Evolutionary conservation across 2,797 vertebrate species (phyloP), one percentile per base, ranked within the genome.

Genomic region (Graptemys geographica): DNA sequence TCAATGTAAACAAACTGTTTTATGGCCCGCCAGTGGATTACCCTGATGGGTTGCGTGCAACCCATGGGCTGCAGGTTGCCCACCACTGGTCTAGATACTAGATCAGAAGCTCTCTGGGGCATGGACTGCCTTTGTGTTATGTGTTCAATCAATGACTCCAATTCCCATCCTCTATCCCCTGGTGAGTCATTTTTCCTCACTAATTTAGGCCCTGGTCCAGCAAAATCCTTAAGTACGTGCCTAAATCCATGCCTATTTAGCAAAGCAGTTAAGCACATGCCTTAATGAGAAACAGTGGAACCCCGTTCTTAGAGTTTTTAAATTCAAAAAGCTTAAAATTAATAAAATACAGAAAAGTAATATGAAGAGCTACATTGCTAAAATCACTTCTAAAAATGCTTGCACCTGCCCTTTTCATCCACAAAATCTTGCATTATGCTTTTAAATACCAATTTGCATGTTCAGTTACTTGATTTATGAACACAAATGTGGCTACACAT

Each of bases 301-400:
- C 80, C 28, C 92, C 81, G 33, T 65, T 88, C 76, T 52, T 49
- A 89, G 41, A 0, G n/a, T 41, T 86, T 81, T 5, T 5, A 10
- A 37, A 62, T 90, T 74, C 28, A 31, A 25, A 62, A 90, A 88
- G 53, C 91, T 59, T 89, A 95, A 89, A 92, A 93, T 15, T 83
- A 55, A 74, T 57, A 65, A 87, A 94, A 90, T n/a, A 91, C 72
- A 84, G 69, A 95, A 90, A 96, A 90, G 33, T 69, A 69, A 21
- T 19, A 69, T 37, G 21, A 18, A 69, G 18, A 69, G 65, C 19
- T 69, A 37, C 19, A 21, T 59, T 69, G 65, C n/a, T 69, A 69
- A 69, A 69, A 37, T 69, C 18, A 37, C 18, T 37, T 21, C 65
- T 62, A 92, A 88, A 96, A 93, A 74, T 28, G 47, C 10, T 76